A percentile compares a stretch with the other conserved stretches of the same genome.
Conservation (phyloP, 2,113 vertebrate species). For the Nicator chloris region DNA sequence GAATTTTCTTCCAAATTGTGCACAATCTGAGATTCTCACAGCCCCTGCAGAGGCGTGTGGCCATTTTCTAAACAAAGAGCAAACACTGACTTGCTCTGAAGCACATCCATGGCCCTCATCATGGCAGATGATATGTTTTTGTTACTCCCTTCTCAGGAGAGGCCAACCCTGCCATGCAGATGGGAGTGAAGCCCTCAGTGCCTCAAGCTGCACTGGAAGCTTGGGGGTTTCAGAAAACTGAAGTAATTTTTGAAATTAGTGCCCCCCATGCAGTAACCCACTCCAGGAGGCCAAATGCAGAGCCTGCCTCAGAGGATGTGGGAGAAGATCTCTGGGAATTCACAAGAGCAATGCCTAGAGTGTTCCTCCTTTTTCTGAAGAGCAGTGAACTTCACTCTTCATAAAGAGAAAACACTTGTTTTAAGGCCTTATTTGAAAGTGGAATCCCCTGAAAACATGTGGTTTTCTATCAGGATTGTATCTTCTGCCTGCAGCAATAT, state of each 20-base stretch:
- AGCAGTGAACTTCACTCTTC: not conserved
- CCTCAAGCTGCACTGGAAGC: not conserved
- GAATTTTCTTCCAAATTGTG: not conserved
- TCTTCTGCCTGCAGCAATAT: not conserved
- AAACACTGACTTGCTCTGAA: not conserved
- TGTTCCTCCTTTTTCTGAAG: not conserved
- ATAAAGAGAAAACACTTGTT: not conserved
- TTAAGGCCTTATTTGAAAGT: not conserved
- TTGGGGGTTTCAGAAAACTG: not conserved
- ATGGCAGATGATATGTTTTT: not conserved
- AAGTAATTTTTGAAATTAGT: not conserved
- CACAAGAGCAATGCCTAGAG: not conserved
- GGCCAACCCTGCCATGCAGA: accelerated
- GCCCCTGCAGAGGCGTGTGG: accelerated
- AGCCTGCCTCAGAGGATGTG: not conserved
- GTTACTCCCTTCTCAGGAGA: not conserved
- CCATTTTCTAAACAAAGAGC: not conserved
- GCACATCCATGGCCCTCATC: accelerated
- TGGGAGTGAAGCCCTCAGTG: not conserved
- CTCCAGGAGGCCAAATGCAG: not conserved
- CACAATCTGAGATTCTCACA: not conserved
- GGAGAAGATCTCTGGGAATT: not conserved
- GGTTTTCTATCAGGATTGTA: not conserved
- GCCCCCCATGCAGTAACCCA: not conserved
- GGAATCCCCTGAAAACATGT: not conserved